These are phyloP conservation scores for Noctilio leporinus DNA, from an alignment of 2,113 vertebrate genomes.

Conservation along the genomic window DNA sequence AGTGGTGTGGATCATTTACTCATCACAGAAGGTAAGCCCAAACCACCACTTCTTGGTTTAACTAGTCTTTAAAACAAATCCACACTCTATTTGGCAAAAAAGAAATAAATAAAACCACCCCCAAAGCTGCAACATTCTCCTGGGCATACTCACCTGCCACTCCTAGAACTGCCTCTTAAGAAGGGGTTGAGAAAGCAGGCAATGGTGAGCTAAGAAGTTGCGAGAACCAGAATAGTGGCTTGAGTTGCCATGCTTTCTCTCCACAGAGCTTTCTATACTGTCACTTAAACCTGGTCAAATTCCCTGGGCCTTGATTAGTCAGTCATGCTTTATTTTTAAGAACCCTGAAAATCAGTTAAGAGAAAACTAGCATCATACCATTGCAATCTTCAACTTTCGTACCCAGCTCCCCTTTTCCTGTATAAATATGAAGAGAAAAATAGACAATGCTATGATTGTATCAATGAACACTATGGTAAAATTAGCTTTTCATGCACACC, in stretches of 20 bases:
- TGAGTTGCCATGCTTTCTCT: conserved; percentile 43
- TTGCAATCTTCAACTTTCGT: not conserved
- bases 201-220: not conserved
- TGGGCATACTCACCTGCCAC: not conserved
- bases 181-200: not conserved
- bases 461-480: conserved; percentile 31
- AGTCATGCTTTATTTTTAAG: conserved; percentile 46
- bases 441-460: conserved; percentile 65
- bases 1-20: conserved; percentile 45
- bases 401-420: not conserved
- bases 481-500: conserved; percentile 52
- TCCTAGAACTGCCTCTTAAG: conserved; percentile 3
- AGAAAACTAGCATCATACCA: conserved; percentile 47
- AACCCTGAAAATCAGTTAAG: conserved; percentile 55
- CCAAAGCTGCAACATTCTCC: conserved; percentile 6
- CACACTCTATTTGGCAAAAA: conserved; percentile 67
- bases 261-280: not conserved
- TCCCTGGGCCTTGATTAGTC: conserved; percentile 1
- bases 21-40: not conserved
- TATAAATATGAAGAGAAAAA: conserved; percentile 60
- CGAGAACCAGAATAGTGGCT: not conserved
- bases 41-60: conserved; percentile 1
- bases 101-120: conserved; percentile 69
- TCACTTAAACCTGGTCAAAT: not conserved
- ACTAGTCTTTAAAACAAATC: not conserved